Evolutionary conservation across 2,888 invertebrate species (phyloP), one percentile per base, ranked within the genome.

Genomic region (Rhabditoides inermis): DNA sequence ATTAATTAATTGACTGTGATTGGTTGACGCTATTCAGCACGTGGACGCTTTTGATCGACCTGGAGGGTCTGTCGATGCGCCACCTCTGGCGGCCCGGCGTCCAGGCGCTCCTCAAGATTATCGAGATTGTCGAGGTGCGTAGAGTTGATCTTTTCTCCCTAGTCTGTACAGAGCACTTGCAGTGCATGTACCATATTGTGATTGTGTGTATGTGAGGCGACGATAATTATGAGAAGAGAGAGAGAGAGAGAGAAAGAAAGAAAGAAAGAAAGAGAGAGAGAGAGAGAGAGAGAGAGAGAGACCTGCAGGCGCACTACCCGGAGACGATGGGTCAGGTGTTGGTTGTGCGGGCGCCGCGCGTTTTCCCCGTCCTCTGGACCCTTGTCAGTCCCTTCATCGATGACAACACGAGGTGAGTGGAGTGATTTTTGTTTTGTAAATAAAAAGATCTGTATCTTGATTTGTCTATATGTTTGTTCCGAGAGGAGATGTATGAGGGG

Each of bases 291-390:
- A 18, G 40, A 40, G 20, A 10, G 22, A 18, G 40, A 10, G 7
- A 7, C 22, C 56, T 65, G 22, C 88, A 91, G 78, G 86, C 86
- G 41, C 90, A 91, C 79, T 92, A 92, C 80, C 91, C 91, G 1
- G 91, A 92, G 81, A 91, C 90, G 10, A 87, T 91, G 86, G 89
- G 88, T 1, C 81, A 88, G 35, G 87, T 91, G 57, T 82, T 91
- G 53, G 88, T 92, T 53, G 88, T 90, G 41, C 82, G 90, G 42
- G 91, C 91, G 12, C 91, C 91, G 0, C 82, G 91, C 60, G 90
- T 91, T 45, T 92, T 92, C 78, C 91, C 91, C 3, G 89, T 92
- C 51, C 81, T 92, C 35, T 92, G 91, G 91, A 91, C 91, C 0
- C 84, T 92, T 53, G 87, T 92, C 61, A 88, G 88, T 78, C 88